These are phyloP conservation scores for Rhynchonycteris naso DNA, from an alignment of 2,797 vertebrate species.

Conservation along the genomic window DNA sequence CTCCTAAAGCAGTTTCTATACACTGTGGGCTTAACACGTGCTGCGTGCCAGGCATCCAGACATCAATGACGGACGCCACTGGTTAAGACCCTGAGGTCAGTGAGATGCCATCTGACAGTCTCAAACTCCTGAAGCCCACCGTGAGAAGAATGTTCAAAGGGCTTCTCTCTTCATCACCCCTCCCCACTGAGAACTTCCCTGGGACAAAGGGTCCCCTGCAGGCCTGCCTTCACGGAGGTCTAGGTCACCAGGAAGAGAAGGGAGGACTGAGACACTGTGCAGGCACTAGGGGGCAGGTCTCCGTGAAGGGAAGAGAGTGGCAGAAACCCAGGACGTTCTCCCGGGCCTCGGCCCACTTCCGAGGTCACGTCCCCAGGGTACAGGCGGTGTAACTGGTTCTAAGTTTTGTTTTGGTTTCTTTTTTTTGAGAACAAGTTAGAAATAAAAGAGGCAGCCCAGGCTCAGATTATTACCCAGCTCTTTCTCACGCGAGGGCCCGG, in stretches of 20 bases:
- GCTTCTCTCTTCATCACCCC: not conserved
- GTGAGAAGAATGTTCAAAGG: not conserved
- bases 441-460: no score
- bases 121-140: not conserved
- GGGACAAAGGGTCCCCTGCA: not conserved
- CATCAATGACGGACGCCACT: not conserved
- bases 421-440: no score
- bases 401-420: no score
- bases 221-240: no score
- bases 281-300: not conserved
- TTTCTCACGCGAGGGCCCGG: no score
- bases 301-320: not conserved
- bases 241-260: not conserved
- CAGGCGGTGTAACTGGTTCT: not conserved
- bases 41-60: not conserved
- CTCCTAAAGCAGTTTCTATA: not conserved
- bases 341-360: not conserved
- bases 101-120: not conserved
- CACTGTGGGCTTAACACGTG: not conserved
- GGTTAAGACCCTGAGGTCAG: not conserved
- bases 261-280: not conserved
- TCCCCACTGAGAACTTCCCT: no score
- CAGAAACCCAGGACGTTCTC: not conserved
- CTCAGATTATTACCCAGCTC: no score
- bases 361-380: not conserved